Conservation (phyloP, 2,113 vertebrate species). For the Dipodomys spectabilis region DNA sequence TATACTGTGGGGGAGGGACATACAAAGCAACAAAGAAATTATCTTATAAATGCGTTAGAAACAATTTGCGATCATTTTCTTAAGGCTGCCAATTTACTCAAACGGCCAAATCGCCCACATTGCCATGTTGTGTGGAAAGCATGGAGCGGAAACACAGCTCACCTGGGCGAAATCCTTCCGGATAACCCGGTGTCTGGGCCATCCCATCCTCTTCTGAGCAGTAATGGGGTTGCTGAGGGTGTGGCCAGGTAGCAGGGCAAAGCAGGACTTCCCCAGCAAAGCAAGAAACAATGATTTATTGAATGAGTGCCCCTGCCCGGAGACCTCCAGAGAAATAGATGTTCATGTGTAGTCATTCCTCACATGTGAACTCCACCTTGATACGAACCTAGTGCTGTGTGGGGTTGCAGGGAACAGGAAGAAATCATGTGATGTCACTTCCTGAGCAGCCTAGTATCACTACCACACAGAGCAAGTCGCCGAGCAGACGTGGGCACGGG, state of each 20-base stretch:
- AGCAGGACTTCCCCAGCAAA: neutral
- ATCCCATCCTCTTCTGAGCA: neutral
- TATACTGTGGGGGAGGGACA: too few species aligned
- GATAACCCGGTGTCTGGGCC: rapidly evolving
- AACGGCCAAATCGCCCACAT: rapidly evolving
- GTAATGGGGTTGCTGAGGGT: neutral
- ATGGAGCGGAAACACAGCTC: neutral
- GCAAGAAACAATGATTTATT: neutral
- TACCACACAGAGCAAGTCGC: too few species aligned
- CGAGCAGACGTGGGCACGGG: too few species aligned
- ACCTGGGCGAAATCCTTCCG: rapidly evolving
- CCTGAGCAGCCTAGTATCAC: too few species aligned
- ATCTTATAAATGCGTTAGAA: too few species aligned
- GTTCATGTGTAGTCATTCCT: neutral
- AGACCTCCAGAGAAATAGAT: neutral
- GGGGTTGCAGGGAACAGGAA: neutral
- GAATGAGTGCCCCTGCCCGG: neutral
- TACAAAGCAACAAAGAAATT: too few species aligned
- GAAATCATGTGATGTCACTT: neutral
- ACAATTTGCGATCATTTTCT: too few species aligned
- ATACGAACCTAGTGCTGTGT: rapidly evolving
- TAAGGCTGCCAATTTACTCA: rapidly evolving
- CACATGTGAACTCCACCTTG: neutral
- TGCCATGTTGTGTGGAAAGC: rapidly evolving
- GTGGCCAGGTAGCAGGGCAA: neutral